phyloP scores from a whole-genome alignment of 2,797 vertebrate genomes.

The Pseudomugil tenellus region DNA sequence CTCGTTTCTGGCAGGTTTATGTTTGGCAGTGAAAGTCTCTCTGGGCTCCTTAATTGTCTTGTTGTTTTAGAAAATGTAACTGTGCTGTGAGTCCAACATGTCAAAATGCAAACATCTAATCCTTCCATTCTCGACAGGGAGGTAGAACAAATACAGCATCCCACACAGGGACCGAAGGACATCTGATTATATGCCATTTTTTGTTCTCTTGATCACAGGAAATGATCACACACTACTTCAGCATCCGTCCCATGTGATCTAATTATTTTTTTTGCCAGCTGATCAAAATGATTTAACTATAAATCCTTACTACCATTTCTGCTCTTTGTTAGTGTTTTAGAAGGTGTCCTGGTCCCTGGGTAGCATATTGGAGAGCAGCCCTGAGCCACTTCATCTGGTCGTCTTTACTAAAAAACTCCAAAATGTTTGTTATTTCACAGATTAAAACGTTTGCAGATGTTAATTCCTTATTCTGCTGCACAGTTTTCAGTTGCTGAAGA shows the following conservation, averaged over 20 bases:
- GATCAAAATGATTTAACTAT: not conserved
- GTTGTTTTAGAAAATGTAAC: constrained; percentile 19
- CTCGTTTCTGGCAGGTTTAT: constrained; percentile 31
- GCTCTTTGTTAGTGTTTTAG: constrained; percentile 1
- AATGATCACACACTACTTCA: not conserved
- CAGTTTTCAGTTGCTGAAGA: not conserved
- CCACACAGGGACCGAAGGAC: constrained; percentile 8
- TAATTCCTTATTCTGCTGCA: not conserved
- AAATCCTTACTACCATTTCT: constrained; percentile 8
- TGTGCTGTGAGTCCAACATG: constrained; percentile 27
- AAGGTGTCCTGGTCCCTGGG: not conserved
- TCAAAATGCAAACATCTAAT: constrained; percentile 28
- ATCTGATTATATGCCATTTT: constrained; percentile 20
- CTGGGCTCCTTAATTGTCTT: constrained; percentile 11
- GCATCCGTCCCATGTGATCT: not conserved
- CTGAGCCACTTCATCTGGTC: not conserved
- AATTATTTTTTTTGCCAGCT: not conserved
- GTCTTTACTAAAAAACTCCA: not conserved
- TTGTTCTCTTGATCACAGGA: constrained; percentile 24
- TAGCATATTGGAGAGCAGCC: not conserved
- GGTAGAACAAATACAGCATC: constrained; percentile 16
- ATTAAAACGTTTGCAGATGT: not conserved
- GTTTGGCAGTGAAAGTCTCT: constrained; percentile 24
- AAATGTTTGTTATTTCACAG: not conserved
- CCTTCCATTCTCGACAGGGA: constrained; percentile 24